phyloP scores from a whole-genome alignment of 1,140 invertebrate species.

The Andrena cerasifolii region DNA sequence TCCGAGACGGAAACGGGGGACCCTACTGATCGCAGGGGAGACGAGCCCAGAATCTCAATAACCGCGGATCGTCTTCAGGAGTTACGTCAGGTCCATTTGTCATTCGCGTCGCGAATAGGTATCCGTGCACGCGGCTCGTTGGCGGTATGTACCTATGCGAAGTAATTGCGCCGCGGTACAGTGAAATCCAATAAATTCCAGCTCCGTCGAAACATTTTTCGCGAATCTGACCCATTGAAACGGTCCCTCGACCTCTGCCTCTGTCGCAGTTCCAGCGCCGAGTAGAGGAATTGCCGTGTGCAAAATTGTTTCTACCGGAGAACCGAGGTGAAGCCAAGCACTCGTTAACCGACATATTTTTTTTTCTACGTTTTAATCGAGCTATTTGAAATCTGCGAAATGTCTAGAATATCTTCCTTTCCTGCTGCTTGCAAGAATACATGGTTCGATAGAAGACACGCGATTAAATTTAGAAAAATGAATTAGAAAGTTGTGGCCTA shows the following conservation, averaged over 20 bases:
- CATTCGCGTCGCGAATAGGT: conserved; percentile 32
- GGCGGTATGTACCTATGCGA: conserved; percentile 6
- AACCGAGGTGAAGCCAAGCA: neutral
- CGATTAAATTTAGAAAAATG: too few species aligned
- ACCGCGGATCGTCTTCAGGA: conserved; percentile 18
- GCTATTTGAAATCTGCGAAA: neutral
- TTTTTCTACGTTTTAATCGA: neutral
- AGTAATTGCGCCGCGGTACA: conserved; percentile 14
- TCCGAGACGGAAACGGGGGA: conserved; percentile 11
- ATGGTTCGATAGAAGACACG: too few species aligned
- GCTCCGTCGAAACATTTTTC: conserved; percentile 1
- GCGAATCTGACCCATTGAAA: conserved; percentile 1
- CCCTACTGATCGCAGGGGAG: too few species aligned
- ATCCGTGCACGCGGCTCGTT: conserved; percentile 7
- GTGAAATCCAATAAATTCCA: conserved; percentile 15
- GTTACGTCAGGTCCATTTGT: conserved; percentile 46
- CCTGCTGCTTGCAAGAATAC: neutral
- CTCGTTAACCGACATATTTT: neutral
- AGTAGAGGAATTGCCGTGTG: neutral
- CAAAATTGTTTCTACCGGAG: neutral
- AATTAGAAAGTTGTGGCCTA: too few species aligned
- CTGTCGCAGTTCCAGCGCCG: neutral
- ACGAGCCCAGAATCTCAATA: conserved; percentile 35
- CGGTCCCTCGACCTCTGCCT: neutral
- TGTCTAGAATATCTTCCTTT: neutral